A percentile compares a stretch with the other conserved stretches of the same genome.
Conservation (phyloP, 2,888 invertebrate species). For the Lissonota sp. region DNA sequence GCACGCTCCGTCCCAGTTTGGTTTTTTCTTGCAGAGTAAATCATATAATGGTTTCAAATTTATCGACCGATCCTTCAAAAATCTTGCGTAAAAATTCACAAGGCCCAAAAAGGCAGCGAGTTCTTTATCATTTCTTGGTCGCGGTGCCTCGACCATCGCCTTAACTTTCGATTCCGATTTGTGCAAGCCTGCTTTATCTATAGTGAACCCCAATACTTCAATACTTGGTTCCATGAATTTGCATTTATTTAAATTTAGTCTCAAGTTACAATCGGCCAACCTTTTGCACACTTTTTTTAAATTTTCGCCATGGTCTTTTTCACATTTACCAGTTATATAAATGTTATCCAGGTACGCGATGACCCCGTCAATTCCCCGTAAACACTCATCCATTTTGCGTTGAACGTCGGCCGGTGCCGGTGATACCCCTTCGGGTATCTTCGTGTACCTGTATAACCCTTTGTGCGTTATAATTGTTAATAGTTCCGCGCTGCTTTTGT, state of each 20-base stretch:
- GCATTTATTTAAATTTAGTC: slow-evolving; percentile 67
- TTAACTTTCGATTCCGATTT: slow-evolving; percentile 64
- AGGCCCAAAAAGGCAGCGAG: not conserved
- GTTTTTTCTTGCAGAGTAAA: too few species aligned
- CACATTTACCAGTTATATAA: slow-evolving; percentile 58
- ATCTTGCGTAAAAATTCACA: not conserved
- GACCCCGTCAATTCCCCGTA: slow-evolving; percentile 64
- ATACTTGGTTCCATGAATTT: slow-evolving; percentile 67
- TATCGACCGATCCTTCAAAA: too few species aligned
- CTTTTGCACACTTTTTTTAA: slow-evolving; percentile 58
- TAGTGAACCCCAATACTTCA: slow-evolving; percentile 69
- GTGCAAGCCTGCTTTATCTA: slow-evolving; percentile 69
- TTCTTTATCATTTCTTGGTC: too few species aligned
- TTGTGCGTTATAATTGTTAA: slow-evolving; percentile 61
- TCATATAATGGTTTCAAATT: too few species aligned
- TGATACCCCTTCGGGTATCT: slow-evolving; percentile 47
- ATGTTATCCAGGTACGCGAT: slow-evolving; percentile 68
- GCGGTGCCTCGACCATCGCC: slow-evolving; percentile 67
- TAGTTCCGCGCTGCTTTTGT: slow-evolving; percentile 39
- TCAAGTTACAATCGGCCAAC: slow-evolving; percentile 55
- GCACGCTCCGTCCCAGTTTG: too few species aligned
- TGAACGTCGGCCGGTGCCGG: slow-evolving; percentile 75
- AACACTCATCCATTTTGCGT: slow-evolving; percentile 68
- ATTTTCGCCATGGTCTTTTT: slow-evolving; percentile 60
- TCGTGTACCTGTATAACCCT: slow-evolving; percentile 52